A percentile compares a stretch with the other conserved stretches of the same genome.
These are phyloP conservation scores for Apamea sordens DNA, from an alignment of 2,888 invertebrate genomes.

Conservation along the genomic window DNA sequence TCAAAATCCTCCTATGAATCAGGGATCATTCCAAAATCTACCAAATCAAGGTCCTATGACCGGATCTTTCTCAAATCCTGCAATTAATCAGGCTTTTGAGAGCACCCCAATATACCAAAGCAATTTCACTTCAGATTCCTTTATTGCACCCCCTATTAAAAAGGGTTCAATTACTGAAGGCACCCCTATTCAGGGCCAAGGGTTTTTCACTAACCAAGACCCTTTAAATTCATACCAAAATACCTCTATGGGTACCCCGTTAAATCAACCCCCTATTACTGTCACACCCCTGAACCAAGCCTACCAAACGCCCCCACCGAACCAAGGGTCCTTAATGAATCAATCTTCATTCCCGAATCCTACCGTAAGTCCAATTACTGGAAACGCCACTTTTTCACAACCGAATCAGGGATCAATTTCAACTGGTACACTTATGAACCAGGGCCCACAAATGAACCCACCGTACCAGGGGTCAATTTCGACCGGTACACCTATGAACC, in stretches of 20 bases:
- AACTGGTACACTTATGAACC: conserved; percentile 23
- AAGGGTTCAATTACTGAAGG: conserved; percentile 53
- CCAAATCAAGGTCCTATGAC: conserved; percentile 28
- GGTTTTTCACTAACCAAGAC: conserved; percentile 31
- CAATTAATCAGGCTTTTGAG: conserved; percentile 45
- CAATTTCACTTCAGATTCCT: conserved; percentile 46
- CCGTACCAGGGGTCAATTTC: conserved; percentile 31
- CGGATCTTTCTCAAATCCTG: conserved; percentile 39
- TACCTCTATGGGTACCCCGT: conserved; percentile 21
- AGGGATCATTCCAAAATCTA: conserved; percentile 45
- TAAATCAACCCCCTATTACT: conserved; percentile 32
- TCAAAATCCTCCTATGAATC: conserved; percentile 37
- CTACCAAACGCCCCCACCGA: conserved; percentile 41
- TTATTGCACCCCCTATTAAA: conserved; percentile 36
- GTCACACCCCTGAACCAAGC: conserved; percentile 41
- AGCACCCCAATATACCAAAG: conserved; percentile 49
- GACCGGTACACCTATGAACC: conserved; percentile 23
- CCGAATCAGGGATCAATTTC: conserved; percentile 36
- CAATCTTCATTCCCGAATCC: conserved; percentile 40
- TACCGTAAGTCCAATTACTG: conserved; percentile 26
- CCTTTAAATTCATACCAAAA: conserved; percentile 35
- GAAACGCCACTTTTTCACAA: conserved; percentile 25
- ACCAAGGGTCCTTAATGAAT: conserved; percentile 48
- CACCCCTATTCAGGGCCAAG: conserved; percentile 40
- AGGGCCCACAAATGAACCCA: conserved; percentile 21